Percentiles rank a stretch among this genome's conserved stretches.
Conservation (phyloP, 2,113 vertebrate species). For the Cyanoramphus novaezelandiae region DNA sequence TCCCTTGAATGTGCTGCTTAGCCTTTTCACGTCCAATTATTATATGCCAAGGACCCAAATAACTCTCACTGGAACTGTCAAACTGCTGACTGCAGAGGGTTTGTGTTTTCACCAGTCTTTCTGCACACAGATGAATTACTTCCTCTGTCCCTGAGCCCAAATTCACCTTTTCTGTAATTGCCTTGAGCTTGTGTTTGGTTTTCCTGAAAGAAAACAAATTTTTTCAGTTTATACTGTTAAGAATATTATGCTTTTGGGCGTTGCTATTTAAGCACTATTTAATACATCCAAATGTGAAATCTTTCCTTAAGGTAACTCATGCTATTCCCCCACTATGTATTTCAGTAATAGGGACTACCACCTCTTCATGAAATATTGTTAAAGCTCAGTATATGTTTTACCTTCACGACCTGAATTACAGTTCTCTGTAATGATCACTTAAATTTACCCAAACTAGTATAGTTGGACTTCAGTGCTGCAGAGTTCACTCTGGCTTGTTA, state of each 20-base stretch:
- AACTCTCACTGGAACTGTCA: neutral
- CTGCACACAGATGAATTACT: neutral
- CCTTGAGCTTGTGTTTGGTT: neutral
- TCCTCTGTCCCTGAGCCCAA: neutral
- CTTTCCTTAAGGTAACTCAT: neutral
- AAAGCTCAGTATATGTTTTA: neutral
- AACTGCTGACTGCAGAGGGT: neutral
- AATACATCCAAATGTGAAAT: neutral
- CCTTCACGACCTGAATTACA: neutral
- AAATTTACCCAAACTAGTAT: neutral
- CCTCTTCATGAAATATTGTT: neutral
- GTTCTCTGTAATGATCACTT: neutral
- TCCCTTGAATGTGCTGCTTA: accelerated
- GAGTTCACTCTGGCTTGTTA: neutral
- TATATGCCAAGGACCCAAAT: neutral
- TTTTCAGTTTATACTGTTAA: neutral
- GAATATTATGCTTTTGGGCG: neutral
- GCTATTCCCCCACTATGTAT: neutral
- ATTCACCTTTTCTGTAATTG: neutral
- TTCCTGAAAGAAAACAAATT: neutral
- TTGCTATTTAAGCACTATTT: neutral
- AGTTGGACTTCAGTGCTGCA: neutral
- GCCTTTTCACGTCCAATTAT: neutral
- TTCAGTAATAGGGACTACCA: neutral
- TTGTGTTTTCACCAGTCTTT: neutral